Evolutionary conservation across 2,113 vertebrate genomes (phyloP), one percentile per base, ranked within the genome.

Genomic region (Eonycteris spelaea): DNA sequence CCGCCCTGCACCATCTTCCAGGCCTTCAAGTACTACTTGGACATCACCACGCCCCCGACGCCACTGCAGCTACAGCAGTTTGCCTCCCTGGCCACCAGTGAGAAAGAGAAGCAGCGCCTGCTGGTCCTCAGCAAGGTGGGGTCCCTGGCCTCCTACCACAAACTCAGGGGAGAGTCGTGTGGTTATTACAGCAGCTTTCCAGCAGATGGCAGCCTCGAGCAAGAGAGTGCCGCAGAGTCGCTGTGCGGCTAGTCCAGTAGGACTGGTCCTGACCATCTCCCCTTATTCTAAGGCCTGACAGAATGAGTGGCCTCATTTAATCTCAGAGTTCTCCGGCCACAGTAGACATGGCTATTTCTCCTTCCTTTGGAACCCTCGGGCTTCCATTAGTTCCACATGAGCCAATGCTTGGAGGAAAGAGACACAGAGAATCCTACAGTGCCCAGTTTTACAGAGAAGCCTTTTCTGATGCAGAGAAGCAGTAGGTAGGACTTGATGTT

Each of bases 1-100:
- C 99, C 99, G 1, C 99, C 99, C 12, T 99, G 99, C 98, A 99
- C 99, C 98, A 99, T 99, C 97, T 99, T 99, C 98, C 99, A 99
- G 98, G 99, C 99, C 65, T 99, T 99, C 97, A 99, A 99, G 97
- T 99, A 99, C 98, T 99, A 99, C 97, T 98, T 99, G 99, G 99
- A 99, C 96, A 99, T 99, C 98, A 99, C 99, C 74, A 99, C 99
- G 0, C 99, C 99, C 1, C 99, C 99, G 0, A 99, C 98, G 0
- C 99, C 99, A 0, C 97, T 99, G 93, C 98, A 99, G 91, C 98
- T 99, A 94, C 99, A 99, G 97, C 99, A 99, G 97, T 99, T 99
- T 55, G 99, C 99, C 83, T 98, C 99, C 94, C 98, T 99, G 97
- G 99, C 99, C 94, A 99, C 99, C 95, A 99, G 96, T 0, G 99